Conservation (phyloP, 2,113 vertebrate species). For the Triplophysa rosa region DNA sequence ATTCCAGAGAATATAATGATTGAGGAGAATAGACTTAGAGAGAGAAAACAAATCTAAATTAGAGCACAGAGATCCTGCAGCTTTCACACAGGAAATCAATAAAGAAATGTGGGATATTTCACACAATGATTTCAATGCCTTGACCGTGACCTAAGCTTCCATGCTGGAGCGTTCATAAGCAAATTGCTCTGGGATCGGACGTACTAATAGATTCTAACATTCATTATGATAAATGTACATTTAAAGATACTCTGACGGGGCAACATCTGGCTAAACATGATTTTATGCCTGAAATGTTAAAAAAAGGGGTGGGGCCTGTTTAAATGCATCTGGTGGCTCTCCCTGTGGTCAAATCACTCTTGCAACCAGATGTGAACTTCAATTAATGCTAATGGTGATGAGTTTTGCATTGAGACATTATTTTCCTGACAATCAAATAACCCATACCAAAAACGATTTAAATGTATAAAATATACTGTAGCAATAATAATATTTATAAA, state of each 20-base stretch:
- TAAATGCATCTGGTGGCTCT: not conserved
- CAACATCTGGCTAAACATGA: constrained; percentile 25
- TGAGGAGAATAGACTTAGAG: not conserved
- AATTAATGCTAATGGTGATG: not conserved
- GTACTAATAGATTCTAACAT: constrained; percentile 30
- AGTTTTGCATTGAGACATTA: not conserved
- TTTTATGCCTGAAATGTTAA: not conserved
- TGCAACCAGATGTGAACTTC: not conserved
- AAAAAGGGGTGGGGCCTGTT: not conserved
- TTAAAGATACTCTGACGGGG: not conserved
- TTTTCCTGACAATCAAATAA: constrained; percentile 16
- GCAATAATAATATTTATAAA: too few relatives aligned
- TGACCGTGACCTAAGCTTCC: constrained; percentile 38
- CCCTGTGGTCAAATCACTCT: not conserved
- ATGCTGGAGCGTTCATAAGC: not conserved
- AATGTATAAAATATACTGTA: too few relatives aligned
- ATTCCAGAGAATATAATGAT: not conserved
- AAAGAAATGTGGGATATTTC: constrained; percentile 25
- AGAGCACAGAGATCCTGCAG: constrained; percentile 19
- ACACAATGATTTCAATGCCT: constrained; percentile 43
- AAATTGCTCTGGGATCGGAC: not conserved
- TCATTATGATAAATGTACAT: constrained; percentile 1
- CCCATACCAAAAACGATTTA: not conserved
- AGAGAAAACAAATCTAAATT: not conserved
- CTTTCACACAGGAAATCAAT: constrained; percentile 45